Evolutionary conservation across 2,888 invertebrate genomes (phyloP).

Genomic region (Laothoe populi): DNA sequence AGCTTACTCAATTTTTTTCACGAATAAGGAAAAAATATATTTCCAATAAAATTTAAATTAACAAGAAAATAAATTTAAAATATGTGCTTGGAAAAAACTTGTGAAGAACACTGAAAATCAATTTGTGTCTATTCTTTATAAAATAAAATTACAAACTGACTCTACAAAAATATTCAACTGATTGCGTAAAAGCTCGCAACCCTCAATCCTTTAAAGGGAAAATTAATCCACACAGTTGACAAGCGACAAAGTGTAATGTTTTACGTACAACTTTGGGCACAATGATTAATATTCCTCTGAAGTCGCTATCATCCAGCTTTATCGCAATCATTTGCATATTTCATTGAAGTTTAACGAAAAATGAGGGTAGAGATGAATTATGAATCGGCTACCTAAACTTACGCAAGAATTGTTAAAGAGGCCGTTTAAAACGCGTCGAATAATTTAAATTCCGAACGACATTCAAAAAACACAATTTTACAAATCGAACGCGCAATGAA

Average conservation of each 20-base stretch:
- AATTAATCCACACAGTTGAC: constrained; percentile 19
- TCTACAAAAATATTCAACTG: not conserved
- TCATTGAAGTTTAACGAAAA: constrained; percentile 22
- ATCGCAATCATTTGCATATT: constrained; percentile 22
- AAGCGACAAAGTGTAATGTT: constrained; percentile 23
- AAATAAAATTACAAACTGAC: not conserved
- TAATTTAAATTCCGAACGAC: constrained; percentile 7
- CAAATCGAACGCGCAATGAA: not conserved
- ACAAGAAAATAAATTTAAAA: no score
- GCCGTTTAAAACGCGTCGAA: not conserved
- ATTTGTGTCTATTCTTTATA: not conserved
- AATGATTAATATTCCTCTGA: constrained; percentile 22
- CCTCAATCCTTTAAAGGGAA: constrained; percentile 6
- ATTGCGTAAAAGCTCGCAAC: not conserved
- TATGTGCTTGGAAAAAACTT: no score
- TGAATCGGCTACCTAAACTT: constrained; percentile 5
- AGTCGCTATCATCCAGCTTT: constrained; percentile 19
- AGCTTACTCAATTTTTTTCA: no score
- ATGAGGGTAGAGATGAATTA: constrained; percentile 16
- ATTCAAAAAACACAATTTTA: constrained; percentile 8
- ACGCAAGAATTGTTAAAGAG: not conserved
- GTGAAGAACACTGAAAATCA: no score
- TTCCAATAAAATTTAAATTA: no score
- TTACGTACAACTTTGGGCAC: constrained; percentile 16
- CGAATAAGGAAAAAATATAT: no score